phyloP scores from a whole-genome alignment of 2,888 invertebrate genomes.

The Drosophila mettleri region DNA sequence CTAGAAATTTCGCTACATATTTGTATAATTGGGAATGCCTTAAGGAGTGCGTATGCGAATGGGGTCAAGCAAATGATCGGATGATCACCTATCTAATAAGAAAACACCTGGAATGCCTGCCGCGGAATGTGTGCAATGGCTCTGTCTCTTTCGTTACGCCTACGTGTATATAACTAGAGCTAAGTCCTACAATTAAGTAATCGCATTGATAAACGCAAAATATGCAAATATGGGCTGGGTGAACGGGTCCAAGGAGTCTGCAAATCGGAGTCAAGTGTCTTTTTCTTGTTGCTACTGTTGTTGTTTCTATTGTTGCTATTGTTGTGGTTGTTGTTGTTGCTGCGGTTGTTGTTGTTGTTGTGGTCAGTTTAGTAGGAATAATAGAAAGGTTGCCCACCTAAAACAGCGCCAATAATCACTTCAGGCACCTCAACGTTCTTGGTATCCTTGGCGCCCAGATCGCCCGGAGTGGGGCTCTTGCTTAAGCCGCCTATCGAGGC shows the following conservation, averaged over 20 bases:
- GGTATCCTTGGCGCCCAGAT: conserved; percentile 91
- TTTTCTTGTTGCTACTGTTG: conserved; percentile 24
- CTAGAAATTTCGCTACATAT: conserved; percentile 78
- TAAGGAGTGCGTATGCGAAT: conserved; percentile 47
- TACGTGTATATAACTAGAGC: conserved; percentile 47
- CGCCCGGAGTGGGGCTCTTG: conserved; percentile 93
- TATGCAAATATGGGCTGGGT: background rate
- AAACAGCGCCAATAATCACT: conserved; percentile 98
- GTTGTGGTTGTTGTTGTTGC: conserved; percentile 16
- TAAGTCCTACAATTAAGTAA: conserved; percentile 47
- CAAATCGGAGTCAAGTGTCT: conserved; percentile 38
- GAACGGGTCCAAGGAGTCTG: conserved; percentile 12
- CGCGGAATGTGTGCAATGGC: conserved; percentile 33
- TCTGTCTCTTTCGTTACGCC: conserved; percentile 28
- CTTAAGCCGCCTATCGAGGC: conserved; percentile 90
- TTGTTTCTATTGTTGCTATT: background rate
- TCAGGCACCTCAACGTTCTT: conserved; percentile 98
- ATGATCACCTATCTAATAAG: background rate
- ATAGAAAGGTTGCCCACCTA: conserved; percentile 88
- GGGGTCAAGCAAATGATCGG: conserved; percentile 16
- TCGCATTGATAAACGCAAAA: conserved; percentile 14
- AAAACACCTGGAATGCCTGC: conserved; percentile 43
- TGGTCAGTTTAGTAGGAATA: conserved; percentile 81
- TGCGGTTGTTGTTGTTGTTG: conserved; percentile 4
- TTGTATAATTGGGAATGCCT: conserved; percentile 55